phyloP scores from a whole-genome alignment of 2,797 vertebrate genomes.

The Myiothlypis coronata region DNA sequence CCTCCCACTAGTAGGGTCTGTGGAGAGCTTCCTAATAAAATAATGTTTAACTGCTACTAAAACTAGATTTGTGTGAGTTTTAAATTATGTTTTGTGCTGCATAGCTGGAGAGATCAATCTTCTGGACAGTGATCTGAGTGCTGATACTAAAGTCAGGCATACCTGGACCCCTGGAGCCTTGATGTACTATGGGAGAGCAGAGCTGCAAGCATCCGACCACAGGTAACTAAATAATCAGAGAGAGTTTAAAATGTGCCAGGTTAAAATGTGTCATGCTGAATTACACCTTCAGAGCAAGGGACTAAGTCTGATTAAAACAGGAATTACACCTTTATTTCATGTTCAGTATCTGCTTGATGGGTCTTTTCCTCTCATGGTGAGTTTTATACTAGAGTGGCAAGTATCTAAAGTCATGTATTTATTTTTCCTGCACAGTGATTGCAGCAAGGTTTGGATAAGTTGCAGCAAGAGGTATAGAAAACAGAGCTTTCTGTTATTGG shows the following conservation, averaged over 20 bases:
- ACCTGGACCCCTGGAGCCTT: constrained; percentile 77
- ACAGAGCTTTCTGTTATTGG: background rate
- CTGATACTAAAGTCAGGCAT: constrained; percentile 59
- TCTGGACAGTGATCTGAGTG: constrained; percentile 67
- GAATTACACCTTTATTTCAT: background rate
- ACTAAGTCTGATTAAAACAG: background rate
- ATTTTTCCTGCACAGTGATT: background rate
- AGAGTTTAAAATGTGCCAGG: background rate
- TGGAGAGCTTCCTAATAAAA: background rate
- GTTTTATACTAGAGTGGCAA: background rate
- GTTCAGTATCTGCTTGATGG: background rate
- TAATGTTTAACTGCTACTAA: background rate
- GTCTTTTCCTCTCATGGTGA: background rate
- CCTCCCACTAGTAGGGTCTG: background rate
- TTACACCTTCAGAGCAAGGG: background rate
- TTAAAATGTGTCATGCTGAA: background rate
- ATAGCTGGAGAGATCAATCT: constrained; percentile 76
- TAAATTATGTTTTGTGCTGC: background rate
- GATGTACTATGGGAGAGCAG: constrained; percentile 79
- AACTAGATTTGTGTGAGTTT: background rate
- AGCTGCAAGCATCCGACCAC: constrained; percentile 80
- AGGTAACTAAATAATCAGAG: constrained; percentile 63
- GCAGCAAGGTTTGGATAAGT: background rate
- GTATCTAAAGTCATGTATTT: background rate
- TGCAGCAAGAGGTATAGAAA: background rate